phyloP scores from a whole-genome alignment of 2,888 invertebrate genomes.

The Spisula solida region DNA sequence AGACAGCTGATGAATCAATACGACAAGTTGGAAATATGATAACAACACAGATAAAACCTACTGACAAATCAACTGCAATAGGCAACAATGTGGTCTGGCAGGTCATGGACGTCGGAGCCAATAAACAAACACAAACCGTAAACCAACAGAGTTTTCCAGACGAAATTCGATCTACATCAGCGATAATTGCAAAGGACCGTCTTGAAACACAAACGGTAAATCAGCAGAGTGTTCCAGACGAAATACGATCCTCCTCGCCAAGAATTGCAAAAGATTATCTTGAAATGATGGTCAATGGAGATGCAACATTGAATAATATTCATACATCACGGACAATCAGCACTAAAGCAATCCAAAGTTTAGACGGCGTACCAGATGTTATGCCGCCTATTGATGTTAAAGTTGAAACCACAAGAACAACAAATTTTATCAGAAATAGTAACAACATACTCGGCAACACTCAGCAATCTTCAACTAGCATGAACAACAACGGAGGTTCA shows the following conservation, averaged over 20 bases:
- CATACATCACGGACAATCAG: background rate
- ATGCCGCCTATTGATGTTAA: conserved; percentile 47
- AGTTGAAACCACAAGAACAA: background rate
- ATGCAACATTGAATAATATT: conserved; percentile 20
- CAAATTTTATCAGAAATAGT: conserved; percentile 21
- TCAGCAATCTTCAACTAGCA: background rate
- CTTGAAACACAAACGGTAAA: background rate
- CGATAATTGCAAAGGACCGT: background rate
- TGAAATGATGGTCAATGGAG: conserved; percentile 21
- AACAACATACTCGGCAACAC: background rate
- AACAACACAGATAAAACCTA: background rate
- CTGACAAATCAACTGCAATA: background rate
- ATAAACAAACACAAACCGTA: background rate
- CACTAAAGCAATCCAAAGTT: background rate
- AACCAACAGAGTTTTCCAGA: background rate
- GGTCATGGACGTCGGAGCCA: background rate
- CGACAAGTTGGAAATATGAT: background rate
- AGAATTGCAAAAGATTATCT: background rate
- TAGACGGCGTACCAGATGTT: conserved; percentile 6
- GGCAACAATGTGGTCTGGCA: conserved; percentile 9
- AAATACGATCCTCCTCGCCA: too few relatives aligned
- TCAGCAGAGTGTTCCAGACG: background rate
- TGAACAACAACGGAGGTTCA: background rate
- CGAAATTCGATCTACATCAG: background rate
- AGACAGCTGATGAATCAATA: background rate